Base-by-base conservation (phyloP, 2,888 invertebrate genomes). In the Oscheius sp. region DNA sequence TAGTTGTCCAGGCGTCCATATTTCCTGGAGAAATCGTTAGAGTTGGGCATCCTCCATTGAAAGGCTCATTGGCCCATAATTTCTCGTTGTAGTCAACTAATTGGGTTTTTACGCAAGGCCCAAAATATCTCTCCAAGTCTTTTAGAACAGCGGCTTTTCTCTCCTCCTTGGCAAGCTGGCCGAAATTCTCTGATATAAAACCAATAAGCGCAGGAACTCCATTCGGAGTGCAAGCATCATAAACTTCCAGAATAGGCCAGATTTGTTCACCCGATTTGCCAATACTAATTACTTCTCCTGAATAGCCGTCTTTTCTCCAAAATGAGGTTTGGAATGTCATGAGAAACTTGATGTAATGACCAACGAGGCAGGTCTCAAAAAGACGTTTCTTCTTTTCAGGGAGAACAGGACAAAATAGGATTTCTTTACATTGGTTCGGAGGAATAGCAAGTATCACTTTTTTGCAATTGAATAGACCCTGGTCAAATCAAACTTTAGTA, bases 31-130 rank as follows among this genome's bases (percentile, higher is more conserved):
- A 75, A 81, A 86, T 78, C 82, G 86, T 68, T 79, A 80, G 8
- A 84, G 86, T 77, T 5, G 88, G 88, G 71, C 88, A 88, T 3
- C 89, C 89, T 2, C 88, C 88, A 20, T 86, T 85, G 80, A 87
- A 88, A 45, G 85, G 86, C 70, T 88, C 88, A 27, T 83, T 84
- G 3, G 83, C 74, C 88, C 88, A 89, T 66, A 86, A 20, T 53
- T 87, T 86, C 72, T 89, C 88, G 55, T 86, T 86, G 48, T 67
- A 83, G 57, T 77, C 70, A 57, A 81, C 55, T 52, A 75, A 74
- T 25, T 77, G 70, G 10, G 58, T 55, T 3, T 69, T 25, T 10
- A 75, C 76, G 52, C 81, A 64, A 10, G 69, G 48, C n/a, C 82
- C 82, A 33, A 81, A 70, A 64, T 76, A 77, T 29, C 78, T 57